Evolutionary conservation across 2,888 invertebrate genomes (phyloP).

Genomic region (Tipula lateralis): DNA sequence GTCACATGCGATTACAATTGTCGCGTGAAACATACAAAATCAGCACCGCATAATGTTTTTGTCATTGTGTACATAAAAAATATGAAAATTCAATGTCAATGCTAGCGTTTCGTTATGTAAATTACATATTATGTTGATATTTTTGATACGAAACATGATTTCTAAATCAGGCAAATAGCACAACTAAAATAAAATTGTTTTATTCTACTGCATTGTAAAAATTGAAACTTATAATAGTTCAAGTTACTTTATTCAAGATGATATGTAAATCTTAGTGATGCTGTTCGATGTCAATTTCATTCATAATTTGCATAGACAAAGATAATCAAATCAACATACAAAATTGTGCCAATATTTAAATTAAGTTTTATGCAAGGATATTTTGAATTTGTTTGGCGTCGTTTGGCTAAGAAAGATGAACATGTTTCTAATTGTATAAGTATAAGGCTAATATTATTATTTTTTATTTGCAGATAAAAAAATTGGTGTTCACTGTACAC

Average conservation of each 20-base stretch:
- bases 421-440: too few relatives aligned
- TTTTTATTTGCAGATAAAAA: constrained; percentile 58
- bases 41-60: neutral
- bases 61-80: neutral
- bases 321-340: neutral
- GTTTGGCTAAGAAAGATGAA: neutral
- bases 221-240: neutral
- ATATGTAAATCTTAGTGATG: neutral
- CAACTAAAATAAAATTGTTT: neutral
- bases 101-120: neutral
- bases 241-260: neutral
- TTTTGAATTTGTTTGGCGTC: neutral
- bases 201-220: neutral
- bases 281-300: neutral
- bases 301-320: neutral
- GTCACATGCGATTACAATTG: neutral
- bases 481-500: constrained; percentile 77
- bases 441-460: constrained; percentile 35
- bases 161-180: neutral
- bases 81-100: neutral
- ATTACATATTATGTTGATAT: neutral
- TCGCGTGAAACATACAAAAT: neutral
- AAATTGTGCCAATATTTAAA: neutral
- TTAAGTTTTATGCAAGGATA: neutral
- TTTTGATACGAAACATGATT: neutral